Percentiles rank a stretch among this genome's conserved stretches.
Conservation (phyloP, 2,113 vertebrate genomes). For the Rissa tridactyla region DNA sequence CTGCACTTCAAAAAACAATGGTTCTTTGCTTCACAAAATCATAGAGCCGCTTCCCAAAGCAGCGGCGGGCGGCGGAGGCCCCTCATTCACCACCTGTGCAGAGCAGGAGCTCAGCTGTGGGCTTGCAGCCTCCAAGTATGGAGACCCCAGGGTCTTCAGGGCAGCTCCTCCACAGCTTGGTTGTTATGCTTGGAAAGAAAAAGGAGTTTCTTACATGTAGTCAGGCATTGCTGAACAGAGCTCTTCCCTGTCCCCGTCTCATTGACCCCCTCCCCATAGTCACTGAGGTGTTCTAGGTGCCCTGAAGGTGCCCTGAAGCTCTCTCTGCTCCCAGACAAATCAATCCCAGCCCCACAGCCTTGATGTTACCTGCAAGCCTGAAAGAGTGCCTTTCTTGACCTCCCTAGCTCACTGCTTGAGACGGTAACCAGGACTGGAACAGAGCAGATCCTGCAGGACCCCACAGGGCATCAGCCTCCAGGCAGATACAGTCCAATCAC, state of each 20-base stretch:
- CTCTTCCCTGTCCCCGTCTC: not conserved
- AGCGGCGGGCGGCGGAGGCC: not conserved
- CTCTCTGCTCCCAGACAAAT: not conserved
- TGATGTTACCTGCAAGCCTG: not conserved
- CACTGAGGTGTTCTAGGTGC: not conserved
- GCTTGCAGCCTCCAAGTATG: not conserved
- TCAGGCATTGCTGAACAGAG: not conserved
- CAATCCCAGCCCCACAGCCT: not conserved
- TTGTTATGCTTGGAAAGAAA: not conserved
- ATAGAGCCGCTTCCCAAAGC: not conserved
- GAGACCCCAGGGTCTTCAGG: not conserved
- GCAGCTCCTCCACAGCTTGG: not conserved
- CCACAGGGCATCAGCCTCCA: accelerated
- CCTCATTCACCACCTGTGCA: not conserved
- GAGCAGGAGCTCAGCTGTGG: not conserved
- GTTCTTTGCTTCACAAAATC: not conserved
- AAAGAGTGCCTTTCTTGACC: not conserved
- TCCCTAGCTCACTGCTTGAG: not conserved
- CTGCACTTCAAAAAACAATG: not conserved
- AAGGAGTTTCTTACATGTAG: not conserved
- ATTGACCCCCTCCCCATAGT: not conserved
- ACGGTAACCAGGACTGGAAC: accelerated
- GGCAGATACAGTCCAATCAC: accelerated
- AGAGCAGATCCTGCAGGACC: not conserved
- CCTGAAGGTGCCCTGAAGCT: not conserved